These are phyloP conservation scores for Indri indri DNA, from an alignment of 2,113 vertebrate genomes.

Conservation along the genomic window DNA sequence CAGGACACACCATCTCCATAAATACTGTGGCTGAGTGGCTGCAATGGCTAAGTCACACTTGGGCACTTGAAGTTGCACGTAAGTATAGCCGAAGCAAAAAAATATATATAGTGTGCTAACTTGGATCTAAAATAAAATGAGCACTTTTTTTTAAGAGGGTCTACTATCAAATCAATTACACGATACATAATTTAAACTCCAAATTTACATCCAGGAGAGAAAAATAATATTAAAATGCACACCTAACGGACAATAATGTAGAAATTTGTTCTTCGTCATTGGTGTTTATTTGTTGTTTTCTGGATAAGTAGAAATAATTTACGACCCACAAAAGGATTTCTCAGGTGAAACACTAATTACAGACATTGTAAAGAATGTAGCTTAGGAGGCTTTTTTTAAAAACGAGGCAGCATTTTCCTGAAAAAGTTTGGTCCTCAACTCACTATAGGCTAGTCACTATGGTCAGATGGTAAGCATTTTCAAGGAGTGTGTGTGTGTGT, in stretches of 20 bases:
- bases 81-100: slow-evolving; percentile 82
- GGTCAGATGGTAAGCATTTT: slow-evolving; percentile 80
- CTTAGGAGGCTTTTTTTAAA: slow-evolving; percentile 87
- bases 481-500: not conserved
- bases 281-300: slow-evolving; percentile 67
- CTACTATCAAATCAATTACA: slow-evolving; percentile 83
- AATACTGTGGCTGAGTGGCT: slow-evolving; percentile 80
- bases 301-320: slow-evolving; percentile 89
- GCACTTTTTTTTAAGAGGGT: slow-evolving; percentile 79
- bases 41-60: slow-evolving; percentile 84
- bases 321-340: slow-evolving; percentile 86
- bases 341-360: slow-evolving; percentile 84
- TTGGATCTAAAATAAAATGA: slow-evolving; percentile 80
- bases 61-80: slow-evolving; percentile 84
- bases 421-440: slow-evolving; percentile 91
- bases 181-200: slow-evolving; percentile 79
- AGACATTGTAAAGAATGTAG: slow-evolving; percentile 88
- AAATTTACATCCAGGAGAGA: slow-evolving; percentile 85
- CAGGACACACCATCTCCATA: slow-evolving; percentile 83
- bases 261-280: slow-evolving; percentile 79
- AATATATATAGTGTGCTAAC: slow-evolving; percentile 77
- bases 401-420: slow-evolving; percentile 88
- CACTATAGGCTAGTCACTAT: slow-evolving; percentile 81
- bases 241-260: slow-evolving; percentile 85
- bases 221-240: slow-evolving; percentile 86